Evolutionary conservation across 2,888 invertebrate genomes (phyloP).

Genomic region (Platypus cylindrus): DNA sequence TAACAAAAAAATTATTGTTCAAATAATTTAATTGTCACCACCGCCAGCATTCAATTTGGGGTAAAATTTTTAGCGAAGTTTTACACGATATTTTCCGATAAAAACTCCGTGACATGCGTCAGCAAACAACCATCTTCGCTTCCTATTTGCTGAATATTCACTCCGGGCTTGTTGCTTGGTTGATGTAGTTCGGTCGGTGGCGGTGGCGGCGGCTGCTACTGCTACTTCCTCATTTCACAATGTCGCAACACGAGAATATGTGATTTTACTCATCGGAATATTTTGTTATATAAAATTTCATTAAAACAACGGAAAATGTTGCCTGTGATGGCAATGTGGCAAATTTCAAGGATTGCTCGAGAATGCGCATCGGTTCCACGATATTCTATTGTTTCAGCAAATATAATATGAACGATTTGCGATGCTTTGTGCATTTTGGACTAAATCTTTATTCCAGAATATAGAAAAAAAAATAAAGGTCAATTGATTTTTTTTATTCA

Average conservation of each 20-base stretch:
- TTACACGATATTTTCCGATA: conserved; percentile 12
- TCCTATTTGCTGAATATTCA: conserved; percentile 14
- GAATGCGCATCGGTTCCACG: conserved; percentile 13
- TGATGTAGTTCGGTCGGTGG: too few relatives aligned
- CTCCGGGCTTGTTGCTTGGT: conserved; percentile 16
- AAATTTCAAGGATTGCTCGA: conserved; percentile 13
- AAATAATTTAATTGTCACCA: too few relatives aligned
- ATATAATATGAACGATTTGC: too few relatives aligned
- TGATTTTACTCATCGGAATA: too few relatives aligned
- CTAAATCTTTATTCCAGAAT: conserved; percentile 7
- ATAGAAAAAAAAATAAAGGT: conserved; percentile 3
- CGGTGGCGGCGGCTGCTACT: too few relatives aligned
- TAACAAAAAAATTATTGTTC: not conserved
- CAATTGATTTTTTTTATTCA: conserved; percentile 6
- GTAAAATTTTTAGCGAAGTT: conserved; percentile 3
- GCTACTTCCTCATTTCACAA: conserved; percentile 13
- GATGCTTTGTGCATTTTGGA: conserved; percentile 7
- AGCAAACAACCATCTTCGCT: conserved; percentile 14
- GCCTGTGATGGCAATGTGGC: conserved; percentile 7
- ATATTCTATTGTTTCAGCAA: conserved; percentile 15
- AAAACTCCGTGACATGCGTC: too few relatives aligned
- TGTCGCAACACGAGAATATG: conserved; percentile 10
- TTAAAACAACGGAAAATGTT: too few relatives aligned
- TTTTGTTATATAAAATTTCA: too few relatives aligned
- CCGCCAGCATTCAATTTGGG: not conserved